Base-by-base conservation (phyloP, 2,888 invertebrate species). In the Melanchra persicariae region DNA sequence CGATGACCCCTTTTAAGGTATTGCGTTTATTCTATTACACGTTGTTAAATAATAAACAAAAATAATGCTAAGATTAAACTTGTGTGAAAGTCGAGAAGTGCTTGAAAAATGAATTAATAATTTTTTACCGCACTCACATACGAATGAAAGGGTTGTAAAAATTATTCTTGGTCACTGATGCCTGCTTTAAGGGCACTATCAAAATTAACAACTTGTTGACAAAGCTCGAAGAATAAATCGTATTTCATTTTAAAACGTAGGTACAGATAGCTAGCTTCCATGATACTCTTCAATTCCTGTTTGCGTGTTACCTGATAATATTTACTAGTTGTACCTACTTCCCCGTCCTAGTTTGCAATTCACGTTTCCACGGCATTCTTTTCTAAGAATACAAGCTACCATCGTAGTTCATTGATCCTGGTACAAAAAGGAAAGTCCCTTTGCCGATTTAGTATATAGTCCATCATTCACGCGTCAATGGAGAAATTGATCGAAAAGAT, bases 301-400 rank as follows among this genome's bases (percentile, higher is more conserved):
- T 66, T 15, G 54, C 59, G n/a, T 76, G 47, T 59, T 26, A 59
- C 10, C 10, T 68, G 68, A 34, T 43, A 68, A 59, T 68, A 22
- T 24, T 66, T 30, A 40, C 47, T n/a, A 70, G 34, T 37, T 47
- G 43, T 51, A 19, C n/a, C n/a, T n/a, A n/a, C 17, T 5, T 5
- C n/a, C n/a, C 17, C 10, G 19, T 17, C 17, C 74, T 51, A 51
- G 34, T 72, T 74, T 65, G 19, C 4, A 45, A 37, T 40, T 52
- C 51, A 26, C n/a, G 37, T 4, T 26, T 30, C 5, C 9, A 51
- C 10, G 45, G 26, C 22, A 51, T 37, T 51, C 6, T 1, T n/a
- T 66, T 37, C 10, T 19, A 12, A 37, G 51, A 75, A 66, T 22
- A 34, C 19, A 9, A 1, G 22, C 24, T 24, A 22, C 2, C 22